Percentiles rank a stretch among this genome's conserved stretches.
These are phyloP conservation scores for Triplophysa yarkandensis DNA, from an alignment of 2,797 vertebrate species.

Conservation along the genomic window DNA sequence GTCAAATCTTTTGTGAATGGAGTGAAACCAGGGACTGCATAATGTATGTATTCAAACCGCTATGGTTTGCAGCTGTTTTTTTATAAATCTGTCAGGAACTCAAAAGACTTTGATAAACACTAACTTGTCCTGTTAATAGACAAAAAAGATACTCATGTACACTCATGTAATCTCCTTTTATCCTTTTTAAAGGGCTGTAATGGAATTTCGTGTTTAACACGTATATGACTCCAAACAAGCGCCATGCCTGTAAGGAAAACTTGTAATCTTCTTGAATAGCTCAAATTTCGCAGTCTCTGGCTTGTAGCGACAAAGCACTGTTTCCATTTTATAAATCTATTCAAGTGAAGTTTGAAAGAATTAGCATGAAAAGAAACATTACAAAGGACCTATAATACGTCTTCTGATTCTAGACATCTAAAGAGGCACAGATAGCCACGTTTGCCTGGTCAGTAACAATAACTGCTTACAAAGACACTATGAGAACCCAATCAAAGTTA, in stretches of 20 bases:
- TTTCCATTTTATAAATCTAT: conserved; percentile 40
- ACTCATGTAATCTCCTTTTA: not conserved
- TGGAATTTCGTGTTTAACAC: not conserved
- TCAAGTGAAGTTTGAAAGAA: conserved; percentile 46
- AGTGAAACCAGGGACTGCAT: not conserved
- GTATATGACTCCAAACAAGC: conserved; percentile 16
- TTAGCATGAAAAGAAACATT: conserved; percentile 49
- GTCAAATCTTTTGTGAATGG: conserved; percentile 12
- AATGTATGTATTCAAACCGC: not conserved
- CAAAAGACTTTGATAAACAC: too few relatives aligned
- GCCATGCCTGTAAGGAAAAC: conserved; percentile 12
- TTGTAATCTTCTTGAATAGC: conserved; percentile 24
- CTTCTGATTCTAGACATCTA: conserved; percentile 57
- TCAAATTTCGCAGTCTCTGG: conserved; percentile 43
- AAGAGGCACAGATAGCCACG: conserved; percentile 57
- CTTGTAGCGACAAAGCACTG: conserved; percentile 31
- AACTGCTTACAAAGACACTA: conserved; percentile 72
- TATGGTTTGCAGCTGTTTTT: too few relatives aligned
- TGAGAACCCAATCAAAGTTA: conserved; percentile 66
- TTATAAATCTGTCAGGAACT: too few relatives aligned
- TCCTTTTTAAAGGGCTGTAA: not conserved
- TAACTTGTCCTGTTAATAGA: too few relatives aligned
- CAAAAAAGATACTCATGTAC: not conserved
- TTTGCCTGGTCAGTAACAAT: conserved; percentile 72
- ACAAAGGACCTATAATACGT: conserved; percentile 41